These are phyloP conservation scores for cattle (Bos taurus) DNA, from an alignment of 2,113 vertebrate genomes.

Conservation along the genomic window DNA sequence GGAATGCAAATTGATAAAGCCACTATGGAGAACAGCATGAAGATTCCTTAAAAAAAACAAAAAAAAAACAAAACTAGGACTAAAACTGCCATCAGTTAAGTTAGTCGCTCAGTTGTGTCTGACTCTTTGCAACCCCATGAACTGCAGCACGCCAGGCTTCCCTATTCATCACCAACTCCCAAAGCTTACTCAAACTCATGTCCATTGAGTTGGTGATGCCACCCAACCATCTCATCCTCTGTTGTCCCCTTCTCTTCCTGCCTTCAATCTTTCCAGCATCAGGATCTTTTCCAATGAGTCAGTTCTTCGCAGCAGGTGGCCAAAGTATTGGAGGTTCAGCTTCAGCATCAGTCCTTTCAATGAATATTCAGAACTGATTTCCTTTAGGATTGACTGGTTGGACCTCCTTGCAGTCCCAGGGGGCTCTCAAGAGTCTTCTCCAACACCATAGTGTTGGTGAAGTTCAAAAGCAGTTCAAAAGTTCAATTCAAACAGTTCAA, in stretches of 20 bases:
- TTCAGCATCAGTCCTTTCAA: background rate
- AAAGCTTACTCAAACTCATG: background rate
- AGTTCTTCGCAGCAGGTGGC: background rate
- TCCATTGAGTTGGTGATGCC: background rate
- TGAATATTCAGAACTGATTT: background rate
- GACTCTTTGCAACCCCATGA: background rate
- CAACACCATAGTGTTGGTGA: background rate
- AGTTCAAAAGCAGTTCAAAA: too few relatives aligned
- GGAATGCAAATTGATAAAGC: background rate
- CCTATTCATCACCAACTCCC: background rate
- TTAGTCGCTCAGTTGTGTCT: background rate
- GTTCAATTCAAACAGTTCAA: background rate
- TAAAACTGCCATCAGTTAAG: background rate
- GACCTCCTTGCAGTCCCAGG: background rate
- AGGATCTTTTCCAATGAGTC: background rate
- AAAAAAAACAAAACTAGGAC: background rate
- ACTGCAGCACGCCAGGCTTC: accelerated
- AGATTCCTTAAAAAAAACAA: background rate
- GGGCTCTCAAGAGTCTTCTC: background rate
- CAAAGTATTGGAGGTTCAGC: background rate
- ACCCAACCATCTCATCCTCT: background rate
- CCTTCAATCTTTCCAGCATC: background rate
- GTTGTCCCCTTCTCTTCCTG: background rate
- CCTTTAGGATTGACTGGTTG: background rate
- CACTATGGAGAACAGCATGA: background rate